Evolutionary conservation across 2,113 vertebrate species (phyloP).

Genomic region (Irena cyanogastra): DNA sequence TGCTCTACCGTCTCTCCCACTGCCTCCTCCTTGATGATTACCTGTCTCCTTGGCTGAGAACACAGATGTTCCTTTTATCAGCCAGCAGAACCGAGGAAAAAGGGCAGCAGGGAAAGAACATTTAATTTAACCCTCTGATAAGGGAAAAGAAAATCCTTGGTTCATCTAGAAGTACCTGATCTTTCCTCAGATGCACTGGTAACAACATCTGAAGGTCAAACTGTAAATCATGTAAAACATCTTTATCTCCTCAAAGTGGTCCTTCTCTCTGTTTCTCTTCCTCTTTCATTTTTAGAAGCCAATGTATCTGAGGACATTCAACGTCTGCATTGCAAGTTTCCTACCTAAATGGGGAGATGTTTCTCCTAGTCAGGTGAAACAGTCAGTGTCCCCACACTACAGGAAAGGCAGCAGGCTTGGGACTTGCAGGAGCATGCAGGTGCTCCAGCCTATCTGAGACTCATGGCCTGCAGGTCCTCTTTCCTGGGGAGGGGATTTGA

Average conservation of each 20-base stretch:
- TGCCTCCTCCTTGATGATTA: not conserved
- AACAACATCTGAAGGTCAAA: constrained; percentile 70
- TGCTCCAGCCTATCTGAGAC: not conserved
- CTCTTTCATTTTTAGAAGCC: constrained; percentile 22
- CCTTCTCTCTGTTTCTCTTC: not conserved
- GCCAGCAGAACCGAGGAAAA: not conserved
- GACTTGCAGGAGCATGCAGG: not conserved
- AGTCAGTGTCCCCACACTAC: not conserved
- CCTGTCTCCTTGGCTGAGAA: not conserved
- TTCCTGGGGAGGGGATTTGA: not conserved
- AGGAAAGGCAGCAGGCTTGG: not conserved
- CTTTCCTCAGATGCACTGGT: constrained; percentile 28
- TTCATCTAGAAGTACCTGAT: constrained; percentile 35
- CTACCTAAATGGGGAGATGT: not conserved
- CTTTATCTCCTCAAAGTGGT: constrained; percentile 52
- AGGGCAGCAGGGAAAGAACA: constrained; percentile 14
- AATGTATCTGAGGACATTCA: constrained; percentile 14
- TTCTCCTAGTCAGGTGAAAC: not conserved
- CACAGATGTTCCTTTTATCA: constrained; percentile 50
- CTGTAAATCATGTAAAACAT: constrained; percentile 63
- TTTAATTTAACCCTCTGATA: constrained; percentile 69
- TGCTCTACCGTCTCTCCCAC: not conserved
- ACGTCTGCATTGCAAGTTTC: not conserved
- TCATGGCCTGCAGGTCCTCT: not conserved
- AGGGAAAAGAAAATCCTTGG: constrained; percentile 50